Percentiles rank a stretch among this genome's conserved stretches.
Evolutionary conservation across 2,113 vertebrate genomes (phyloP).

Genomic region (Poeciliopsis prolifica): DNA sequence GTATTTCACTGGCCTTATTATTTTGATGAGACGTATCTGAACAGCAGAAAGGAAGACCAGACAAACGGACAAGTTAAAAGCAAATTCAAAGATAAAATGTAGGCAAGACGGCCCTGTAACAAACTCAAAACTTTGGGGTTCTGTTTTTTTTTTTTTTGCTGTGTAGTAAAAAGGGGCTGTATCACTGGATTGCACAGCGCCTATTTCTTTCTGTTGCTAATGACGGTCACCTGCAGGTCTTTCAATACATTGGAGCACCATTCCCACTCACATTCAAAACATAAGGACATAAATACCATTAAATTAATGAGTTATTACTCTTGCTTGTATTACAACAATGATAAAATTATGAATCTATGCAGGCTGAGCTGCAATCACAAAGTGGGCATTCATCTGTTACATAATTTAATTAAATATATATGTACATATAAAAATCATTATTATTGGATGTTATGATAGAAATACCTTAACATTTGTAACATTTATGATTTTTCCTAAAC

Average conservation of each 20-base stretch:
- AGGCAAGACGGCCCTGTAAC: constrained; percentile 3
- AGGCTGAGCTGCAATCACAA: not conserved
- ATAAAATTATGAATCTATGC: not conserved
- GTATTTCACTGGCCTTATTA: constrained; percentile 14
- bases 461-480: not conserved
- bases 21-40: not conserved
- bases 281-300: not conserved
- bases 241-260: not conserved
- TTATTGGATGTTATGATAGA: not conserved
- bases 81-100: constrained; percentile 31
- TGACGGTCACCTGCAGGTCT: not conserved
- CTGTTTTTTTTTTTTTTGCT: not conserved
- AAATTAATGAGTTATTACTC: not conserved
- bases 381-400: too few species aligned
- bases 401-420: not conserved
- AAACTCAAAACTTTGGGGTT: not conserved
- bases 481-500: not conserved
- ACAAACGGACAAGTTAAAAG: constrained; percentile 2
- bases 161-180: constrained; percentile 35
- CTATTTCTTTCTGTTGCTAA: too few species aligned
- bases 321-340: not conserved
- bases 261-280: not conserved
- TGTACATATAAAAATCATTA: not conserved
- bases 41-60: constrained; percentile 18
- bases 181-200: constrained; percentile 2